phyloP scores from a whole-genome alignment of 1,140 invertebrate genomes.

The Homarus americanus region DNA sequence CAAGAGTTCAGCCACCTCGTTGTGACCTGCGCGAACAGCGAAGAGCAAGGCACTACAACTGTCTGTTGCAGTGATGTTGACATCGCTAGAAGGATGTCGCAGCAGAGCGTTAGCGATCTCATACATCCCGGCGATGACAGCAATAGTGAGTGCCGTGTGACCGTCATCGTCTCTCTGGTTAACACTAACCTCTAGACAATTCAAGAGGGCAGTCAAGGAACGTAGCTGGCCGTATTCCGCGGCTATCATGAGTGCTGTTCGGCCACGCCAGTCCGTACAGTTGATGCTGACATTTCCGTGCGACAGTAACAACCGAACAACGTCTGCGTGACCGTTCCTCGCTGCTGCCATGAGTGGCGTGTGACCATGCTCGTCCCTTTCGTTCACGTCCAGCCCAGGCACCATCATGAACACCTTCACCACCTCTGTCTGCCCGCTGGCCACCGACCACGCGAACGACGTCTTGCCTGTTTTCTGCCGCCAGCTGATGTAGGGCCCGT shows the following conservation, averaged over 20 bases:
- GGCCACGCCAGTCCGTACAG: constrained; percentile 84
- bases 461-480: constrained; percentile 73
- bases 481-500: constrained; percentile 74
- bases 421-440: constrained; percentile 72
- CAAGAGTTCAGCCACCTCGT: constrained; percentile 72
- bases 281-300: constrained; percentile 66
- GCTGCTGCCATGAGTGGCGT: constrained; percentile 74
- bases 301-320: constrained; percentile 55
- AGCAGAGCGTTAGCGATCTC: constrained; percentile 88
- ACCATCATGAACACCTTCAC: constrained; percentile 73
- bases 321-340: constrained; percentile 62
- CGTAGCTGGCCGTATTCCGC: constrained; percentile 90
- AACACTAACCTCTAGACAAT: constrained; percentile 56
- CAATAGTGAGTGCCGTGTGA: constrained; percentile 64
- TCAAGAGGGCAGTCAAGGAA: constrained; percentile 49
- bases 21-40: constrained; percentile 60
- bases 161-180: constrained; percentile 66
- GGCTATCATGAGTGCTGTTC: constrained; percentile 95
- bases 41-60: constrained; percentile 58
- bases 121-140: constrained; percentile 57
- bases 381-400: constrained; percentile 72
- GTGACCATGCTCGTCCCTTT: constrained; percentile 65
- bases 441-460: constrained; percentile 73
- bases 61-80: constrained; percentile 85
- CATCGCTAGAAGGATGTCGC: constrained; percentile 89